Percentiles rank a stretch among this genome's conserved stretches.
phyloP scores from a whole-genome alignment of 2,113 vertebrate species.

The Lamprotornis superbus region DNA sequence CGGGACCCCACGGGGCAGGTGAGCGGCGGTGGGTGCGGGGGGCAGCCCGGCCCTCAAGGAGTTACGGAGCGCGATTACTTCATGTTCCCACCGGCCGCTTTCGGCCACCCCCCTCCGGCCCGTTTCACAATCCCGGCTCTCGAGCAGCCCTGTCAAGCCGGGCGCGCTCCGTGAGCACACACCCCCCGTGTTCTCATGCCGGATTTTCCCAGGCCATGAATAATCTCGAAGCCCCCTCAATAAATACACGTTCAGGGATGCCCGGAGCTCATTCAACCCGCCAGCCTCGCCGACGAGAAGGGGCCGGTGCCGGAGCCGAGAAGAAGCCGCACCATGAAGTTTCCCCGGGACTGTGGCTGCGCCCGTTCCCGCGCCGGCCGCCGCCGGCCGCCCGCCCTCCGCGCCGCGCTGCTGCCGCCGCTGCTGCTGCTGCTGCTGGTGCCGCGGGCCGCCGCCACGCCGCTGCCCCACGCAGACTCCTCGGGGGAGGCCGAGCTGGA shows the following conservation, averaged over 20 bases:
- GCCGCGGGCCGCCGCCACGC: not conserved
- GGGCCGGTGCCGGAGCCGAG: not conserved
- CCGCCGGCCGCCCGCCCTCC: not conserved
- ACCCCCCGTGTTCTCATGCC: conserved; percentile 46
- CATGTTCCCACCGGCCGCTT: not conserved
- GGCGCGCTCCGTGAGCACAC: not conserved
- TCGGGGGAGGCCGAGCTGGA: not conserved
- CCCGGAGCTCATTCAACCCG: conserved; percentile 65
- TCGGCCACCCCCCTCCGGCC: not conserved
- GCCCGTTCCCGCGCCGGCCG: not conserved
- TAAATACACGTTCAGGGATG: conserved; percentile 76
- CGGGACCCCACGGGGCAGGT: not conserved
- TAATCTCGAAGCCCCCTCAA: conserved; percentile 67
- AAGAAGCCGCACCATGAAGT: conserved; percentile 46
- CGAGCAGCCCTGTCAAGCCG: not conserved
- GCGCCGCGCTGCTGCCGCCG: not conserved
- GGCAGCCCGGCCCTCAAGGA: not conserved
- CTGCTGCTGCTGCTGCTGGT: not conserved
- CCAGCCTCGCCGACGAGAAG: not conserved
- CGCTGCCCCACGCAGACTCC: not conserved
- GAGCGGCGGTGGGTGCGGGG: not conserved
- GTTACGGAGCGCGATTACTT: conserved; percentile 10
- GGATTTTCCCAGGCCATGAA: conserved; percentile 76
- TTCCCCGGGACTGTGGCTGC: conserved; percentile 20
- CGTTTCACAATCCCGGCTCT: conserved; percentile 36